Conservation (phyloP, 2,888 invertebrate species). For the Dilophus febrilis region DNA sequence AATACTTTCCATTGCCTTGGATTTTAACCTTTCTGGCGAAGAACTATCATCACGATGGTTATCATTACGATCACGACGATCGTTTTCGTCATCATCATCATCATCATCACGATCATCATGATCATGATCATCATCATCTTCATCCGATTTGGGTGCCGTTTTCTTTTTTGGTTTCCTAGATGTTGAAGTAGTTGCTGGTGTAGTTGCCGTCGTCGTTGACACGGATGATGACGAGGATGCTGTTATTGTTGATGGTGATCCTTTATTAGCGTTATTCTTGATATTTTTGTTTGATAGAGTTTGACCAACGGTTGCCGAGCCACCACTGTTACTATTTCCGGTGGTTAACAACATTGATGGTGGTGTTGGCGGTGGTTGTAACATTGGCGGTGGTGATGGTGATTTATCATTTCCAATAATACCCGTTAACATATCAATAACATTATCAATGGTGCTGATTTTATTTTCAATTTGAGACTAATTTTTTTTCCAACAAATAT, state of each 20-base stretch:
- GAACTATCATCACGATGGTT: too few species aligned
- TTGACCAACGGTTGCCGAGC: too few species aligned
- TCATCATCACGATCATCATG: not conserved
- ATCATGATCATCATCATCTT: not conserved
- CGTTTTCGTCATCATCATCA: conserved; percentile 11
- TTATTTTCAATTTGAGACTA: conserved; percentile 30
- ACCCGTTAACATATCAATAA: conserved; percentile 73
- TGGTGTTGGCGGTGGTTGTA: conserved; percentile 5
- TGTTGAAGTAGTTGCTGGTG: not conserved
- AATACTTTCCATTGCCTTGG: conserved; percentile 27
- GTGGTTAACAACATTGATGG: too few species aligned
- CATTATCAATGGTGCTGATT: conserved; percentile 59
- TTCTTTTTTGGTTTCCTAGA: conserved; percentile 3
- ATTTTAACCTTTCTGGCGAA: conserved; percentile 28
- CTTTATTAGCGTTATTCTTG: too few species aligned
- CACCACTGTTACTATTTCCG: too few species aligned
- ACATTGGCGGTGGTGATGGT: conserved; percentile 17
- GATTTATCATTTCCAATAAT: conserved; percentile 56
- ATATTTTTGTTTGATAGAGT: too few species aligned
- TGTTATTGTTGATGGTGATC: conserved; percentile 7
- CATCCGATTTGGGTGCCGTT: not conserved
- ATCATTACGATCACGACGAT: conserved; percentile 17
- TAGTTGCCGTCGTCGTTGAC: conserved; percentile 8
- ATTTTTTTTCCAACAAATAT: too few species aligned
- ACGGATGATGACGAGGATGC: not conserved